A percentile compares a stretch with the other conserved stretches of the same genome.
These are phyloP conservation scores for Callimorpha dominula DNA, from an alignment of 2,888 invertebrate species.

Conservation along the genomic window DNA sequence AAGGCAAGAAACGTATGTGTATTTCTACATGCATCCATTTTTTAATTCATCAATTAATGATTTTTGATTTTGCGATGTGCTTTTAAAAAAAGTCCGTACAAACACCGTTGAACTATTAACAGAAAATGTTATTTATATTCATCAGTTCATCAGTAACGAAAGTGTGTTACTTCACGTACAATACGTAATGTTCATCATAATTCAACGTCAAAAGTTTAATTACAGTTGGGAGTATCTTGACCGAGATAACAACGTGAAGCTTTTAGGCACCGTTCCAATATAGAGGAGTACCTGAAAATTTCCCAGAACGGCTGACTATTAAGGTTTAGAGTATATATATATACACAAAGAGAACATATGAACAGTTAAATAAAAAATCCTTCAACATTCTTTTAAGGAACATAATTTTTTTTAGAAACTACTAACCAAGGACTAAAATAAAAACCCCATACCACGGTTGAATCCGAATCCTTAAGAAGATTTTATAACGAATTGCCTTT, in stretches of 20 bases:
- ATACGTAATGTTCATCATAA: conserved; percentile 3
- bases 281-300: conserved; percentile 10
- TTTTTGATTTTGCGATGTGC: no score
- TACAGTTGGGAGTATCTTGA: conserved; percentile 7
- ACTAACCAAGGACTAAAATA: not conserved
- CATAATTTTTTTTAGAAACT: not conserved
- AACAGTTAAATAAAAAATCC: no score
- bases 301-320: not conserved
- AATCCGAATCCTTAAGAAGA: not conserved
- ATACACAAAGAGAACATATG: not conserved
- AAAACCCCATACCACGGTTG: no score
- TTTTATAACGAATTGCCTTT: not conserved
- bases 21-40: no score
- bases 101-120: no score
- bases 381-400: not conserved
- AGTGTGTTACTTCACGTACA: not conserved
- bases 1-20: no score
- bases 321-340: not conserved
- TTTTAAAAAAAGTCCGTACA: no score
- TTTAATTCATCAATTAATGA: no score
- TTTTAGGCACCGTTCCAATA: conserved; percentile 17
- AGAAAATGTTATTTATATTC: no score
- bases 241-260: conserved; percentile 9
- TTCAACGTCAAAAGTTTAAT: conserved; percentile 17
- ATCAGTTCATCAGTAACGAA: no score